Base-by-base conservation (phyloP, 2,113 vertebrate genomes). In the Stigmatopora nigra region DNA sequence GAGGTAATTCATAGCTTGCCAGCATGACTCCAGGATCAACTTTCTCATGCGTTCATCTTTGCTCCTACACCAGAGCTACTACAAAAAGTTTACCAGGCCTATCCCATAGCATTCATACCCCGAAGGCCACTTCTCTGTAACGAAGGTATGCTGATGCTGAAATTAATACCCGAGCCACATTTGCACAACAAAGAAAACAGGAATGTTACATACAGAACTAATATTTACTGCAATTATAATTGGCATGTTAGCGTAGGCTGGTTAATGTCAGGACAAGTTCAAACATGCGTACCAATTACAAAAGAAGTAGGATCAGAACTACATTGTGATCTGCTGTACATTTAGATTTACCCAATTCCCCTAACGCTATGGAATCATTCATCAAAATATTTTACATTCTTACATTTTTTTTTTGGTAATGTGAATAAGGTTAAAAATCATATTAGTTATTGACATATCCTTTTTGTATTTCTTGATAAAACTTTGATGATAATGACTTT, bases 21-120 rank as follows among this genome's bases (percentile, higher is more conserved):
- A 46, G 59, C 47, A n/a, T 35, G 58, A 60, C 75, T 64, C 67
- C 31, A 7, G 55, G 59, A 58, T 35, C 17, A 67, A 51, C 16
- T 67, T 61, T 66, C 73, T 66, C 55, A 64, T 59, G 64, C n/a
- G 31, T 25, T 22, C 44, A 22, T 66, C 62, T 64, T 0, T 11
- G 1, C 6, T 16, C 62, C 52, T 45, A n/a, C 11, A 51, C 59
- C 61, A 70, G 69, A 59, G 65, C 22, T 72, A 72, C 72, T 65
- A 74, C 17, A 31, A 67, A 77, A 61, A 68, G 59, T 62, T 0
- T 56, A 53, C 58, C 55, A 69, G 25, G 52, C 64, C 56, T 53
- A 52, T 71, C 58, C 46, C 38, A 73, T 55, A 64, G 45, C 60
- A 65, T 22, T 45, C 35, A 71, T 19, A 14, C 69, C 82, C 72